Conservation (phyloP, 2,797 vertebrate genomes). For the Typhlichthys eigenmanni region DNA sequence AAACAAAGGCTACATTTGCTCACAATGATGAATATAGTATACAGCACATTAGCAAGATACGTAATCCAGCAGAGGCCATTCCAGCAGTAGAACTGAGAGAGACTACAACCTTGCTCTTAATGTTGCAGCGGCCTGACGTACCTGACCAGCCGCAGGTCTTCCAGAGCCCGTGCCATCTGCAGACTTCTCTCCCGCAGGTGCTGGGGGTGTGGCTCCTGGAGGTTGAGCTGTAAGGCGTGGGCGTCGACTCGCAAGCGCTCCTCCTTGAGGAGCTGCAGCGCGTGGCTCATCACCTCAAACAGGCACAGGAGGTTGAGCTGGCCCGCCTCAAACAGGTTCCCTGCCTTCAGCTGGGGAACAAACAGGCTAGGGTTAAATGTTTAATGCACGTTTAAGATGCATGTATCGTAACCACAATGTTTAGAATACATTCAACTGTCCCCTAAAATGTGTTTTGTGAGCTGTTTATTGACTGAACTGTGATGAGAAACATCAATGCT, state of each 20-base stretch:
- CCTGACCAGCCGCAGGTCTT: constrained; percentile 73
- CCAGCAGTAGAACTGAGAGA: too few relatives aligned
- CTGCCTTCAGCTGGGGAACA: constrained; percentile 72
- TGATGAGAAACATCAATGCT: too few relatives aligned
- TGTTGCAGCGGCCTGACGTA: constrained; percentile 41
- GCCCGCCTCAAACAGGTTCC: constrained; percentile 80
- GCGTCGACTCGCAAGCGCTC: constrained; percentile 53
- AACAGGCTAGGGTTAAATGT: neutral
- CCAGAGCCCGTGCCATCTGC: constrained; percentile 58
- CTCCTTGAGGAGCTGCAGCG: constrained; percentile 74
- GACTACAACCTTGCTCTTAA: too few relatives aligned
- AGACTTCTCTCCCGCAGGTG: constrained; percentile 62
- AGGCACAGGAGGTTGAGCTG: constrained; percentile 83
- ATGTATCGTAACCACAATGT: neutral
- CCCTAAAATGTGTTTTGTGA: too few relatives aligned
- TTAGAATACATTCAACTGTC: too few relatives aligned
- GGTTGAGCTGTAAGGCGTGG: constrained; percentile 30
- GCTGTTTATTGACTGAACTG: too few relatives aligned
- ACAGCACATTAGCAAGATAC: too few relatives aligned
- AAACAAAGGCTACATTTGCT: too few relatives aligned
- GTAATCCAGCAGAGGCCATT: too few relatives aligned
- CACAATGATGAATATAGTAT: too few relatives aligned
- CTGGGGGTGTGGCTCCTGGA: constrained; percentile 33
- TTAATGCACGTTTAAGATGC: too few relatives aligned
- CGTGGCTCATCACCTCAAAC: constrained; percentile 83